Base-by-base conservation (phyloP, 1,140 invertebrate genomes). In the Zaprionus lachaisei region DNA sequence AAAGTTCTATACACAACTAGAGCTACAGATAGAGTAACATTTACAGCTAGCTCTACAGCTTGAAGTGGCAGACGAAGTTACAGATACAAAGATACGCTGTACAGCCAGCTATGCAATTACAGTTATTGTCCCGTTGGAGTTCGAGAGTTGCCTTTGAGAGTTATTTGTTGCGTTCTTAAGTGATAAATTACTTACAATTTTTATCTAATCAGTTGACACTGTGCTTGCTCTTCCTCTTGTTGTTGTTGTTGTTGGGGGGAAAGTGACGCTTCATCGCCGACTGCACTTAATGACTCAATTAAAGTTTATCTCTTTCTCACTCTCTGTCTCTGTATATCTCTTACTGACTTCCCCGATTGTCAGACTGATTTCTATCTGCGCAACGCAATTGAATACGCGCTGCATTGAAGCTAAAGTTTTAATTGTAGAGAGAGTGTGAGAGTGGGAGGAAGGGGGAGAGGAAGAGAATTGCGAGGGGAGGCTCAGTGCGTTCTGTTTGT, bases 251-350 rank as follows among this genome's bases (percentile, higher is more conserved):
- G 34, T 61, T 2, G 20, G 17, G 68, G 54, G 58, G 51, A 64
- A 76, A 81, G 79, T 56, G n/a, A 73, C 83, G 76, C 75, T 67
- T 66, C 51, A 17, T 2, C 47, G 47, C 7, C 12, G 24, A 15
- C 65, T 73, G 79, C 82, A 62, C 49, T 74, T 87, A 83, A 87
- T 80, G 77, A 80, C 76, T 86, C 83, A 86, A 87, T 87, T 86
- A 83, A 83, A 66, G 58, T 71, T 74, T 83, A 83, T 69, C 76
- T 24, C 73, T 20, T 15, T 65, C 5, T 66, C 20, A 20, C 37
- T 79, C 41, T 66, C 22, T 67, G 26, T 66, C 58, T 69, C 22
- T 61, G 22, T 24, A 9, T 37, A 4, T 41, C 17, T 41, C 11
- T 79, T 51, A 41, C 62, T 26, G 55, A 62, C 77, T 55, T 31